Percentiles rank a stretch among this genome's conserved stretches.
Evolutionary conservation across 2,113 vertebrate species (phyloP).

Genomic region (Apaloderma vittatum): DNA sequence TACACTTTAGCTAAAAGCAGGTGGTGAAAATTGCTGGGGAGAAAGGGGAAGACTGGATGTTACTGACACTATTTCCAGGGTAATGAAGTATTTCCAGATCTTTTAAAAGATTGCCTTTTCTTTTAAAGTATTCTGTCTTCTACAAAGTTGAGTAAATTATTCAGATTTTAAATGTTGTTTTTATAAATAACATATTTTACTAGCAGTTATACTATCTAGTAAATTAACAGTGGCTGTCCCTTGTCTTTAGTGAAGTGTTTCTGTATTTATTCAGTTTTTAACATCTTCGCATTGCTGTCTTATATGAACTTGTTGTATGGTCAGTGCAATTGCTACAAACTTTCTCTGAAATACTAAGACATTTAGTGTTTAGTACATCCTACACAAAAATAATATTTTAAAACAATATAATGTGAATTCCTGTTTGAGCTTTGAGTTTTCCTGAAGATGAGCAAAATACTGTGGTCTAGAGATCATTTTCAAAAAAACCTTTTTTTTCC

Average conservation of each 20-base stretch:
- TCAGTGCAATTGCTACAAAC: not conserved
- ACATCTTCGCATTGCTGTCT: not conserved
- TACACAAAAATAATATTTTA: not conserved
- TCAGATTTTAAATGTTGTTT: not conserved
- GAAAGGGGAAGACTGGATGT: not conserved
- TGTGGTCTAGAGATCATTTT: not conserved
- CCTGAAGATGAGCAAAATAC: not conserved
- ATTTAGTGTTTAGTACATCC: not conserved
- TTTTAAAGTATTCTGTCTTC: not conserved
- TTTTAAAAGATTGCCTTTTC: not conserved
- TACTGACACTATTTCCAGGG: not conserved
- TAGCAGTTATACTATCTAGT: not conserved
- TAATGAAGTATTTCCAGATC: not conserved
- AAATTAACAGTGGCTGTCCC: not conserved
- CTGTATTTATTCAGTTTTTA: not conserved
- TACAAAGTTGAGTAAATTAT: not conserved
- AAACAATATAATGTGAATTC: not conserved
- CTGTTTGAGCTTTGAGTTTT: not conserved
- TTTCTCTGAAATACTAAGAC: not conserved
- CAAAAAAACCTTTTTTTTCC: rapidly evolving
- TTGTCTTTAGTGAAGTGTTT: not conserved
- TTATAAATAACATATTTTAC: not conserved
- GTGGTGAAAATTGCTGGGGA: slow-evolving; percentile 9
- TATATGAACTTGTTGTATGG: not conserved
- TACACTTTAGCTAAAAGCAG: slow-evolving; percentile 12